Evolutionary conservation across 2,797 vertebrate genomes (phyloP), one percentile per base, ranked within the genome.

Genomic region (Harpagifer antarcticus): DNA sequence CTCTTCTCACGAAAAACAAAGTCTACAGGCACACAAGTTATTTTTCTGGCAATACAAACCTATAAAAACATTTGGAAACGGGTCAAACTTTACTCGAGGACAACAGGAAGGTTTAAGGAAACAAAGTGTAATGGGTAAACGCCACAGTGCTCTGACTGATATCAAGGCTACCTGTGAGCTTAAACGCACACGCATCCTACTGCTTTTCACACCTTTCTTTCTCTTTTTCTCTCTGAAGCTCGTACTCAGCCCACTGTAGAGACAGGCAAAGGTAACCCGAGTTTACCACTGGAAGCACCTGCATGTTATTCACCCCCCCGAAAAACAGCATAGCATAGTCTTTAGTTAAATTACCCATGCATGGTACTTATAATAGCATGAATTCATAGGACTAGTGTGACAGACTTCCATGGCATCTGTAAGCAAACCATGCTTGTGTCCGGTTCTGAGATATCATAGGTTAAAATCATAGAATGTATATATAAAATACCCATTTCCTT

Each of bases 241-340:
- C 94, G 82, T 95, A 92, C 96, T 95, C 95, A 89, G 93, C 95
- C 96, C 93, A 94, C 96, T 92, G 91, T 97, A 96, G 95, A 94
- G 92, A 85, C 93, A 91, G 96, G 95, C 95, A 97, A 97, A 99
- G 97, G 97, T 99, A 98, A 98, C 96, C 57, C 33, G 90, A 68
- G 74, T 78, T 52, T 83, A 76, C 82, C 83, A 82, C 44, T 62
- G 75, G 83, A 89, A 88, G 88, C 81, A 86, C 85, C 90, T 94
- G 94, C 95, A 97, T 96, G 93, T 85, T 81, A 44, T 58, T 62
- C 55, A 8, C 68, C 74, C 8, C 52, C 55, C 33, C 54, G 47
- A 37, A 70, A 47, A 68, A 48, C 9, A 68, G 20, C 47, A 16
- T 15, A 68, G 49, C 10, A 23, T 70, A 68, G 53, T 12, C 5